phyloP scores from a whole-genome alignment of 1,140 invertebrate genomes.

The Scaptomyza pallida region DNA sequence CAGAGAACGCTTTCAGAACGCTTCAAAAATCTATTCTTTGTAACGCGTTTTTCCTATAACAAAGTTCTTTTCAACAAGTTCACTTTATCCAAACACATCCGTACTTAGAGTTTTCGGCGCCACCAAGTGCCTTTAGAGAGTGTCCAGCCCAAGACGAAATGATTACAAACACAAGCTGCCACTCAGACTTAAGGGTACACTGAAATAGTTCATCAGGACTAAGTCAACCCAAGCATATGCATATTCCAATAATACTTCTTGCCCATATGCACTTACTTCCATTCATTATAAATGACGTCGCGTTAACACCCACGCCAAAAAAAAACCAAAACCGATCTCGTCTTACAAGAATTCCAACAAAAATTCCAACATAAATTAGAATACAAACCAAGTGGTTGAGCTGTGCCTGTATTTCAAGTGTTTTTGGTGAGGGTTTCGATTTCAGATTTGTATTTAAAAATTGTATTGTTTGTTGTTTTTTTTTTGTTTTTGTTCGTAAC shows the following conservation, averaged over 20 bases:
- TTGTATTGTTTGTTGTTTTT: constrained; percentile 62
- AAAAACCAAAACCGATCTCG: constrained; percentile 59
- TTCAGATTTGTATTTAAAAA: constrained; percentile 31
- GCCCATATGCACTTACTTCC: constrained; percentile 38
- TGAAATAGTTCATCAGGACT: constrained; percentile 19
- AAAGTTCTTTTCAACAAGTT: no score
- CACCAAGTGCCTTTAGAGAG: constrained; percentile 57
- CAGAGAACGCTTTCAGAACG: no score
- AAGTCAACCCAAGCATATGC: constrained; percentile 2
- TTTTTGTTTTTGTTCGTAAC: constrained; percentile 52
- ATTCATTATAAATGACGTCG: constrained; percentile 75
- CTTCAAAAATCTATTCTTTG: no score
- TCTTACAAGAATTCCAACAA: constrained; percentile 74
- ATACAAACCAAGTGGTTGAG: constrained; percentile 31
- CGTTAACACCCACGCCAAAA: constrained; percentile 74
- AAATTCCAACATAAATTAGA: constrained; percentile 66
- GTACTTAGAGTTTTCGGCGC: constrained; percentile 55
- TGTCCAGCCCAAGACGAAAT: constrained; percentile 21
- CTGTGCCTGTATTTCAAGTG: constrained; percentile 58
- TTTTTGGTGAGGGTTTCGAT: constrained; percentile 31
- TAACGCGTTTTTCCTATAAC: no score
- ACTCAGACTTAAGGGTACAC: constrained; percentile 18
- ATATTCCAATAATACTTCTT: not conserved
- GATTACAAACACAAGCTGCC: constrained; percentile 36
- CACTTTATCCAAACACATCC: not conserved